A percentile compares a stretch with the other conserved stretches of the same genome.
Evolutionary conservation across 2,797 vertebrate genomes (phyloP).

Genomic region (Anniella stebbinsi): DNA sequence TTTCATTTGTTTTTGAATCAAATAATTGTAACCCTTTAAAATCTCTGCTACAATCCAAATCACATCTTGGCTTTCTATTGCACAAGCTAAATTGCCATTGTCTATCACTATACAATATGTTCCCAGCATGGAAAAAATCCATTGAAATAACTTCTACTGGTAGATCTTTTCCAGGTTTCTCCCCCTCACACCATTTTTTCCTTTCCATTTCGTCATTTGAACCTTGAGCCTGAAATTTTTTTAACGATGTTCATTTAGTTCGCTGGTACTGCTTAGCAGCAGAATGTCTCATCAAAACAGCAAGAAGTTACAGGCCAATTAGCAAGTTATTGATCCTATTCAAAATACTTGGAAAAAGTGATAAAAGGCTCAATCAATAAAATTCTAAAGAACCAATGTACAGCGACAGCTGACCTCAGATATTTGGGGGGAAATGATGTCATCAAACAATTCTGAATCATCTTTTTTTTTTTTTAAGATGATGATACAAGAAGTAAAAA

Average conservation of each 20-base stretch:
- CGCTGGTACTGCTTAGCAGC: background rate
- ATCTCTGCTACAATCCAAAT: background rate
- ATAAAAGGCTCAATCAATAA: conserved; percentile 4
- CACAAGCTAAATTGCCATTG: background rate
- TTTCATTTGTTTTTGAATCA: background rate
- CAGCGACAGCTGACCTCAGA: background rate
- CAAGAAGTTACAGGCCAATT: conserved; percentile 18
- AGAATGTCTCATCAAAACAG: background rate
- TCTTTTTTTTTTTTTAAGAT: background rate
- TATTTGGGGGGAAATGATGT: background rate
- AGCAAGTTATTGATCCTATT: conserved; percentile 29
- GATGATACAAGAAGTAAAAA: background rate
- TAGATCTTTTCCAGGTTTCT: background rate
- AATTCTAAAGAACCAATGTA: background rate
- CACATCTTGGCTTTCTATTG: background rate
- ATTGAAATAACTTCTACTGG: background rate
- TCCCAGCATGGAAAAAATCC: background rate
- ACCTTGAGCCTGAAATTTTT: background rate
- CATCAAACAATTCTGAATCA: background rate
- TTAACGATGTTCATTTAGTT: background rate
- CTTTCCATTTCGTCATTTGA: background rate
- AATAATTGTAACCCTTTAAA: background rate
- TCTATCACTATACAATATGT: background rate
- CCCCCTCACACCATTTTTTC: background rate
- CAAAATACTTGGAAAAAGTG: conserved; percentile 5